Percentiles rank a stretch among this genome's conserved stretches.
These are phyloP conservation scores for Xestobium rufovillosum DNA, from an alignment of 2,888 invertebrate species.

Conservation along the genomic window DNA sequence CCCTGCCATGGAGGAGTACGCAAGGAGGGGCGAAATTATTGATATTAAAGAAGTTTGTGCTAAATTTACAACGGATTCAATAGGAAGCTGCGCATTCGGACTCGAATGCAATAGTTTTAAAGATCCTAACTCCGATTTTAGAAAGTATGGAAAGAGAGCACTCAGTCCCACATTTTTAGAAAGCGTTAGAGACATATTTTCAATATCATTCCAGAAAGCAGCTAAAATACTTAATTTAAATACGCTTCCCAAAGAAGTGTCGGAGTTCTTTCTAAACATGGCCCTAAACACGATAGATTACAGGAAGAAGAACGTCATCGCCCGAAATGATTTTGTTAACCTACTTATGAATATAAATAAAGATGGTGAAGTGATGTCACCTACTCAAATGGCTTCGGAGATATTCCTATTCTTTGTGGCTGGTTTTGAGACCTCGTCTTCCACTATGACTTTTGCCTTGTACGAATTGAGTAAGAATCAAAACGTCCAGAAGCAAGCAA, in stretches of 20 bases:
- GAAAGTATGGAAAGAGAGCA: slow-evolving; percentile 22
- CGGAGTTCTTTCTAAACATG: slow-evolving; percentile 27
- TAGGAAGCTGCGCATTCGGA: slow-evolving; percentile 52
- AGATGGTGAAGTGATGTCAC: slow-evolving; percentile 16
- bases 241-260: slow-evolving; percentile 22
- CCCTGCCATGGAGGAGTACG: slow-evolving; percentile 35
- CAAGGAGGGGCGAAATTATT: slow-evolving; percentile 20
- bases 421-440: slow-evolving; percentile 46
- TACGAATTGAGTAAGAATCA: slow-evolving; percentile 40
- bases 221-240: slow-evolving; percentile 15
- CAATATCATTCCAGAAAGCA: slow-evolving; percentile 16
- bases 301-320: slow-evolving; percentile 23
- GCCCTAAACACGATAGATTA: slow-evolving; percentile 26
- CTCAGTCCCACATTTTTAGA: slow-evolving; percentile 8
- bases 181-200: slow-evolving; percentile 9
- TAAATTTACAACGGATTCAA: slow-evolving; percentile 51
- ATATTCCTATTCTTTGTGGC: slow-evolving; percentile 44
- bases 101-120: slow-evolving; percentile 51
- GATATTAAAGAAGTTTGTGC: slow-evolving; percentile 44
- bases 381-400: slow-evolving; percentile 35
- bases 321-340: slow-evolving; percentile 39
- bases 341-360: slow-evolving; percentile 31
- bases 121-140: slow-evolving; percentile 47
- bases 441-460: slow-evolving; percentile 37
- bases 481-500: slow-evolving; percentile 41